These are phyloP conservation scores for Myanophis thanlyinensis DNA, from an alignment of 2,113 vertebrate species.

Conservation along the genomic window DNA sequence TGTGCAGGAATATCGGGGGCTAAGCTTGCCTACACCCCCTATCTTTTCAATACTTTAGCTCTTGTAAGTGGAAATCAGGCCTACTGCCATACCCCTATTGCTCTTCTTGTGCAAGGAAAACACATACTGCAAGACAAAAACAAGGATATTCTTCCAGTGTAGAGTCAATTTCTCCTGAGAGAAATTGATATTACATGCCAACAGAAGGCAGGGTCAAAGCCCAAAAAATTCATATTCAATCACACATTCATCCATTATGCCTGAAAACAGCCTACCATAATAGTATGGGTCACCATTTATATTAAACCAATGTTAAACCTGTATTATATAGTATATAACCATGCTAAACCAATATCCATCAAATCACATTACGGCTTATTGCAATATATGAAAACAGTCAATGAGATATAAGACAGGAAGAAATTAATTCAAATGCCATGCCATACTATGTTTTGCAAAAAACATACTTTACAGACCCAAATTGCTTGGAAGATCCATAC, in stretches of 20 bases:
- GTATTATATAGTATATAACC: neutral
- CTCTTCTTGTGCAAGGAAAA: neutral
- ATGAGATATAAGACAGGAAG: neutral
- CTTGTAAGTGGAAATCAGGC: neutral
- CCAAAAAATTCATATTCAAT: neutral
- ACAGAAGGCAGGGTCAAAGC: neutral
- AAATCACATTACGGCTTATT: neutral
- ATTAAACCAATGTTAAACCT: neutral
- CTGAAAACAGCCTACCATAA: neutral
- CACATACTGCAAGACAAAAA: neutral
- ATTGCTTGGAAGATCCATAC: neutral
- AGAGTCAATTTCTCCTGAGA: neutral
- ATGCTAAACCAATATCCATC: neutral
- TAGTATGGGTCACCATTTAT: neutral
- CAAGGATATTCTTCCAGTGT: neutral
- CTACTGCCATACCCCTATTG: neutral
- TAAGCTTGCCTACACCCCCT: neutral
- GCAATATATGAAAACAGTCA: neutral
- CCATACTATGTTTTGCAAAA: neutral
- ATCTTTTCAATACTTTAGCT: neutral
- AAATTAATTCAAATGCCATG: neutral
- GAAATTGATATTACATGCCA: neutral
- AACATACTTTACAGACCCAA: neutral
- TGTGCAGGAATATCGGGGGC: neutral
- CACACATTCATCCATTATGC: neutral